A percentile compares a stretch with the other conserved stretches of the same genome.
Conservation (phyloP, 2,113 vertebrate genomes). For the Hystrix cristata region DNA sequence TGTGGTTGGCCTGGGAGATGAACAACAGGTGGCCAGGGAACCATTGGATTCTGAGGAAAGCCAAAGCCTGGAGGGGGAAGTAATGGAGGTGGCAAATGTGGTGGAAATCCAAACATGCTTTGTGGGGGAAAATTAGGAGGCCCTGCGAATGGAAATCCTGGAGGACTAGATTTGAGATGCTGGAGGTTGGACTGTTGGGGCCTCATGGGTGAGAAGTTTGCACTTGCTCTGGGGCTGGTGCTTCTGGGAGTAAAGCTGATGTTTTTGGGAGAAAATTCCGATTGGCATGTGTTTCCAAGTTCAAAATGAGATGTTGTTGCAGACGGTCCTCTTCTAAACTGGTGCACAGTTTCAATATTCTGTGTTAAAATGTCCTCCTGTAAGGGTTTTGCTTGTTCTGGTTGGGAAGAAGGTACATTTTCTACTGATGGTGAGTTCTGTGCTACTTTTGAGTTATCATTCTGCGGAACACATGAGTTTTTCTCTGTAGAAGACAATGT, state of each 20-base stretch:
- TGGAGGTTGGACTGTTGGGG: constrained; percentile 88
- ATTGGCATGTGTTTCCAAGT: constrained; percentile 83
- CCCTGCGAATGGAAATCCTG: constrained; percentile 89
- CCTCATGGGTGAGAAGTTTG: constrained; percentile 86
- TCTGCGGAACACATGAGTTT: constrained; percentile 76
- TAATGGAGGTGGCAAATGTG: constrained; percentile 90
- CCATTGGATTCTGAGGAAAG: constrained; percentile 89
- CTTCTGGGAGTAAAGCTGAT: constrained; percentile 83
- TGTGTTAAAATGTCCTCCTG: constrained; percentile 86
- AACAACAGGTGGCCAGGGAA: constrained; percentile 89
- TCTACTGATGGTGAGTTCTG: constrained; percentile 86
- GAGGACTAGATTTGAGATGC: constrained; percentile 85
- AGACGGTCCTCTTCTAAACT: constrained; percentile 88
- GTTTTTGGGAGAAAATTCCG: constrained; percentile 86
- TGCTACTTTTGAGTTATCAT: constrained; percentile 76
- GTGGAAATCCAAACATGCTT: constrained; percentile 90
- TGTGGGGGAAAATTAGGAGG: constrained; percentile 86
- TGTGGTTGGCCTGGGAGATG: constrained; percentile 89
- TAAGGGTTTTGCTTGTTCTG: constrained; percentile 80
- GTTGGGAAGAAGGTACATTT: constrained; percentile 80
- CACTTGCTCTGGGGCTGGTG: constrained; percentile 82
- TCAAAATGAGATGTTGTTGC: constrained; percentile 87
- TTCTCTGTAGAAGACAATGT: constrained; percentile 83
- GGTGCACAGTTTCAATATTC: constrained; percentile 89
- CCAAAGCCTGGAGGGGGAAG: constrained; percentile 90